A percentile compares a stretch with the other conserved stretches of the same genome.
Conservation (phyloP, 2,888 invertebrate species). For the Lithophane socia region DNA sequence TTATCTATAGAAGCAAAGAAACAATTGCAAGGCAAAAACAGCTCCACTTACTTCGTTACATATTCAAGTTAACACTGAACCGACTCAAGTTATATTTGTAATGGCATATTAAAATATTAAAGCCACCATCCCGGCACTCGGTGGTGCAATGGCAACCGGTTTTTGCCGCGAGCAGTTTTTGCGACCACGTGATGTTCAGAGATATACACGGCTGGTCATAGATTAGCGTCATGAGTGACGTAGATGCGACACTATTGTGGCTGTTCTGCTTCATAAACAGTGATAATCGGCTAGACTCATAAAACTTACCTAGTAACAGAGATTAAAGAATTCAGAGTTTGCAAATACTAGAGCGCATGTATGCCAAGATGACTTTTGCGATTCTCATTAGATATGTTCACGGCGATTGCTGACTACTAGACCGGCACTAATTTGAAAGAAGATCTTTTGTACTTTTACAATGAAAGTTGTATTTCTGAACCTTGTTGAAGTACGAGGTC, state of each 20-base stretch:
- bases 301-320: background rate
- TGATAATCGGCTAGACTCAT: background rate
- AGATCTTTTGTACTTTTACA: background rate
- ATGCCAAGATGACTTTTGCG: background rate
- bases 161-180: conserved; percentile 64
- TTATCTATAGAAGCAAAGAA: background rate
- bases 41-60: conserved; percentile 20
- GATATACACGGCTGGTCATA: conserved; percentile 35
- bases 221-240: conserved; percentile 32
- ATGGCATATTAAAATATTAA: conserved; percentile 45
- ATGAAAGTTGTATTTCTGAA: background rate
- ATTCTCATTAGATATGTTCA: background rate
- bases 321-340: background rate
- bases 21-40: conserved; percentile 25
- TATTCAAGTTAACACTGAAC: conserved; percentile 15
- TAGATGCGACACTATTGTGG: conserved; percentile 25
- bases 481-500: background rate
- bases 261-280: background rate
- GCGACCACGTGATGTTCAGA: conserved; percentile 53
- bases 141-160: conserved; percentile 65
- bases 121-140: conserved; percentile 28
- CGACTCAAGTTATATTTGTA: conserved; percentile 33
- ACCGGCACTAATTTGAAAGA: background rate
- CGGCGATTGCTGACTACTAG: background rate
- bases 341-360: background rate